Base-by-base conservation (phyloP, 2,888 invertebrate species). In the Esperia sulphurella region DNA sequence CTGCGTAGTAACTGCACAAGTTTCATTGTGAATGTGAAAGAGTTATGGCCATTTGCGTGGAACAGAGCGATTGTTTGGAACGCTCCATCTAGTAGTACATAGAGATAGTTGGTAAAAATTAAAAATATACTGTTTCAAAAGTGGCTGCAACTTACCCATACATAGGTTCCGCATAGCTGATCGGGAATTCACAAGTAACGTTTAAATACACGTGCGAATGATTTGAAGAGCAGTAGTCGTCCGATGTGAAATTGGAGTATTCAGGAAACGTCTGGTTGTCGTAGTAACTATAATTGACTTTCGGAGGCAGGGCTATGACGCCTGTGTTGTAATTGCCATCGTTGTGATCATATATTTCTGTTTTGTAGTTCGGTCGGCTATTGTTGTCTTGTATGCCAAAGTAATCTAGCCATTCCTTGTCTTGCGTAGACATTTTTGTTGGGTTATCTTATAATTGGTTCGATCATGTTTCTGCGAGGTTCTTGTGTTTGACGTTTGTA, bases 91-190 rank as follows among this genome's bases (percentile, higher is more conserved):
- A n/a, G n/a, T n/a, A n/a, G n/a, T n/a, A n/a, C n/a, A n/a, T n/a
- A n/a, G n/a, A n/a, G n/a, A n/a, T n/a, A n/a, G n/a, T n/a, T n/a
- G n/a, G n/a, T n/a, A n/a, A n/a, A n/a, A n/a, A n/a, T n/a, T n/a
- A n/a, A n/a, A n/a, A n/a, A n/a, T n/a, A n/a, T n/a, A n/a, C n/a
- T n/a, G n/a, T n/a, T n/a, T n/a, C n/a, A n/a, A n/a, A n/a, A n/a
- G n/a, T n/a, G n/a, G n/a, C n/a, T 13, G 14, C 8, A 10, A 83
- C 83, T 77, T 53, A 86, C 57, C 95, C 95, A 76, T 94, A 94
- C 78, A 95, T 91, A 28, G 94, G 93, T 49, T 93, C 90, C 0
- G 94, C 94, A 76, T 93, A 93, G 46, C 88, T 85, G 50, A 94
- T 91, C 0, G 85, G 94, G 62, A 92, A 90, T 61, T 93, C 93